Percentiles rank a stretch among this genome's conserved stretches.
These are phyloP conservation scores for Dendropsophus ebraccatus DNA, from an alignment of 2,113 vertebrate species.

Conservation along the genomic window DNA sequence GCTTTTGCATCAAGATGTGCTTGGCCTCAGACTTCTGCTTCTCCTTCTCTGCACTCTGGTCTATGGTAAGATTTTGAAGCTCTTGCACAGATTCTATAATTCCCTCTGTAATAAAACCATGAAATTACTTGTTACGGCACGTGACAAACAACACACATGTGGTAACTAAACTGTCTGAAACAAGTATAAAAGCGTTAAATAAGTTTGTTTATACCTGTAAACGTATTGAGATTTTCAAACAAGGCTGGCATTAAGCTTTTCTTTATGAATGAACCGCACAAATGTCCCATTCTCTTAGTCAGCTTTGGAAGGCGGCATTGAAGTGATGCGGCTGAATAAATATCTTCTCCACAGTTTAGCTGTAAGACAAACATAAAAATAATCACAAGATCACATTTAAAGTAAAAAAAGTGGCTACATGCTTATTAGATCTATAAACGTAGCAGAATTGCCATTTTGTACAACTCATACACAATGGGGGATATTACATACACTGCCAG, in stretches of 20 bases:
- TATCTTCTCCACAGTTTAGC: constrained; percentile 28
- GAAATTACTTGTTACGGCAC: not conserved
- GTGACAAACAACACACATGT: not conserved
- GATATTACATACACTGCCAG: too few relatives aligned
- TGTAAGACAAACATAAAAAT: not conserved
- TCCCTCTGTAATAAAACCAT: constrained; percentile 72
- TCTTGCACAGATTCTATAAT: constrained; percentile 81
- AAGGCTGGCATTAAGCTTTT: constrained; percentile 76
- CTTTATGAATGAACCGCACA: constrained; percentile 81
- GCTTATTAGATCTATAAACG: too few relatives aligned
- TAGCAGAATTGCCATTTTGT: too few relatives aligned
- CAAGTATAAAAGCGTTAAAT: not conserved
- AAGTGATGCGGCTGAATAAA: constrained; percentile 68
- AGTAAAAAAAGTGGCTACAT: too few relatives aligned
- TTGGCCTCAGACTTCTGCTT: constrained; percentile 90
- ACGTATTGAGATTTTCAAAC: constrained; percentile 86
- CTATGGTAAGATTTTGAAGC: constrained; percentile 82
- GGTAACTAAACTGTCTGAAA: not conserved
- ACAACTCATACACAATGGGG: too few relatives aligned
- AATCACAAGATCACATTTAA: too few relatives aligned
- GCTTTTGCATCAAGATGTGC: constrained; percentile 94
- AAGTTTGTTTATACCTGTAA: constrained; percentile 76
- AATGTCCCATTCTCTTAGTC: constrained; percentile 85
- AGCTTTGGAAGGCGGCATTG: constrained; percentile 84
- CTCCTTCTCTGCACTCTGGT: constrained; percentile 83